phyloP scores from a whole-genome alignment of 2,888 invertebrate genomes.

The Disparrhopalites patrizii region DNA sequence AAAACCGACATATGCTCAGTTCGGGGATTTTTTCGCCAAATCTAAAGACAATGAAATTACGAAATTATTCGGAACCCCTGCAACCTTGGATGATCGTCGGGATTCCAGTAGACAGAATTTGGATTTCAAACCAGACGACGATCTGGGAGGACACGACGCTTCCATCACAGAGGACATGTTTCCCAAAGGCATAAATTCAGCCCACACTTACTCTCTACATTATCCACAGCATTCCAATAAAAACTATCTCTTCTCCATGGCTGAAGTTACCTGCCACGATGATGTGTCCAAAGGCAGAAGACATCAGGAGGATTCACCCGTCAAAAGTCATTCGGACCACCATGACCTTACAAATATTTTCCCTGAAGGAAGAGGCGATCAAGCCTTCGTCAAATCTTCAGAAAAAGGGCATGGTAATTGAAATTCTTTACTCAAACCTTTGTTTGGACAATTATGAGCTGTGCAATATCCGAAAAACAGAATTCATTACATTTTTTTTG shows the following conservation, averaged over 20 bases:
- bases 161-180: background rate
- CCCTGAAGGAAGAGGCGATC: too few relatives aligned
- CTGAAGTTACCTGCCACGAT: slow-evolving; percentile 17
- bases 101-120: background rate
- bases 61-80: background rate
- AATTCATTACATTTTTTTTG: too few relatives aligned
- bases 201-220: slow-evolving; percentile 3
- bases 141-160: background rate
- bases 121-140: background rate
- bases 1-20: background rate
- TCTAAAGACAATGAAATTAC: background rate
- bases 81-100: background rate
- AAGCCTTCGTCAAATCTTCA: too few relatives aligned
- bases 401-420: too few relatives aligned
- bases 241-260: background rate
- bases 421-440: too few relatives aligned
- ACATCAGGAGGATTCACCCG: too few relatives aligned
- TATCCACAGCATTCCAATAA: too few relatives aligned
- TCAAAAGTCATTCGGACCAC: too few relatives aligned
- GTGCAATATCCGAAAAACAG: too few relatives aligned
- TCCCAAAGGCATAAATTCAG: background rate
- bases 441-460: too few relatives aligned
- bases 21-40: background rate
- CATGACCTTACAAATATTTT: too few relatives aligned
- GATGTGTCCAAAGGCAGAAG: too few relatives aligned